phyloP scores from a whole-genome alignment of 2,797 vertebrate species.

The Anomalospiza imberbis region DNA sequence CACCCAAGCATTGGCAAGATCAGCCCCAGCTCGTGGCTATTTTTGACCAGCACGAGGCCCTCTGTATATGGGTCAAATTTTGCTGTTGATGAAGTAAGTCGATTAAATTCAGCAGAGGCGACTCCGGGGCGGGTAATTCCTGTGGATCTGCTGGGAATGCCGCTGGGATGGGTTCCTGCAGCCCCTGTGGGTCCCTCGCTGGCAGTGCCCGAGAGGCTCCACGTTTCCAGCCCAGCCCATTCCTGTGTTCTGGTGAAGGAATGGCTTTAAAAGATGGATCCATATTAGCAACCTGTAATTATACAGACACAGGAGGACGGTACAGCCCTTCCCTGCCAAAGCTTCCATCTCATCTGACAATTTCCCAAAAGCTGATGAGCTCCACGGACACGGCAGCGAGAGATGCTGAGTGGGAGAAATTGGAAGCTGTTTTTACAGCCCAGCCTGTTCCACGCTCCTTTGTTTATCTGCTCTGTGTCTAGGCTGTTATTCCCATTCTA shows the following conservation, averaged over 20 bases:
- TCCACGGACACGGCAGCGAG: background rate
- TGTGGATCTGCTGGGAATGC: background rate
- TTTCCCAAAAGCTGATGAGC: background rate
- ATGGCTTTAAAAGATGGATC: background rate
- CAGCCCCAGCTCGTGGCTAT: background rate
- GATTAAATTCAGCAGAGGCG: background rate
- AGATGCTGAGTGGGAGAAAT: background rate
- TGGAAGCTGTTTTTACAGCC: background rate
- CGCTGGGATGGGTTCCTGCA: background rate
- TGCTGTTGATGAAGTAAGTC: background rate
- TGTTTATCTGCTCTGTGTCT: background rate
- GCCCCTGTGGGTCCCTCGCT: background rate
- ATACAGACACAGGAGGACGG: background rate
- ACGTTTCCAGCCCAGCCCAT: fast-evolving
- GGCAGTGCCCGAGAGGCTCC: fast-evolving
- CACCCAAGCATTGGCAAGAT: background rate
- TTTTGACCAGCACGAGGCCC: background rate
- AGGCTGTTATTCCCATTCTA: background rate
- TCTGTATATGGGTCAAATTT: background rate
- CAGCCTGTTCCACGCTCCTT: background rate
- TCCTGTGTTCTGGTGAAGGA: background rate
- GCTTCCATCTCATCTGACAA: background rate
- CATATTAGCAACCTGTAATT: background rate
- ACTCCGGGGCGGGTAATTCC: background rate
- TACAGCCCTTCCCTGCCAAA: background rate